Percentiles rank a stretch among this genome's conserved stretches.
These are phyloP conservation scores for Synanthedon myopaeformis DNA, from an alignment of 2,888 invertebrate genomes.

Conservation along the genomic window DNA sequence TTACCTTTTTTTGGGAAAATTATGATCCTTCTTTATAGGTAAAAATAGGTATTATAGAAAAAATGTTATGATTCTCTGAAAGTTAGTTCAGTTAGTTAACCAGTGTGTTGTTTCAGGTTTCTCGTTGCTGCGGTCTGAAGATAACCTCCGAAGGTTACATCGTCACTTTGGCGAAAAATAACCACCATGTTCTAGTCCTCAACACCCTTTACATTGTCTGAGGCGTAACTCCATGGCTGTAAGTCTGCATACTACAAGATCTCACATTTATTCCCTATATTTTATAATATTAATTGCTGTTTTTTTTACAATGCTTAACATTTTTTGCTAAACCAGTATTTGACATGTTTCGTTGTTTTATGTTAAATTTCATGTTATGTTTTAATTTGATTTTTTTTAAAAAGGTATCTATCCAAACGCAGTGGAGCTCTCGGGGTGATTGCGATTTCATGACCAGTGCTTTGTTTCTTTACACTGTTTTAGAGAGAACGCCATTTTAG, in stretches of 20 bases:
- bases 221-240: constrained; percentile 71
- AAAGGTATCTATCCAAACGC: constrained; percentile 36
- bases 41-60: too few species aligned
- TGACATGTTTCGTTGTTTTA: constrained; percentile 61
- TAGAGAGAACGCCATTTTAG: constrained; percentile 35
- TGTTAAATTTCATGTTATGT: constrained; percentile 54
- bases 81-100: too few species aligned
- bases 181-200: constrained; percentile 97
- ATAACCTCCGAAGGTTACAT: constrained; percentile 97
- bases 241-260: constrained; percentile 71
- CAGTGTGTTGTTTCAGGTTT: constrained; percentile 76
- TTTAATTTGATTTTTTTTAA: constrained; percentile 53
- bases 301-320: constrained; percentile 63
- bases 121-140: constrained; percentile 97
- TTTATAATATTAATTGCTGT: constrained; percentile 56
- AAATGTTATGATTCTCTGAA: too few species aligned
- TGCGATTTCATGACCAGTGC: background rate
- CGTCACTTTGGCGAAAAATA: constrained; percentile 97
- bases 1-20: too few species aligned
- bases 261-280: constrained; percentile 70
- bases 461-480: constrained; percentile 17
- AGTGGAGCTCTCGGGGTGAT: constrained; percentile 29
- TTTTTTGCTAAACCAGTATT: constrained; percentile 70
- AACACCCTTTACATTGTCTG: constrained; percentile 93
- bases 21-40: too few species aligned